A percentile compares a stretch with the other conserved stretches of the same genome.
These are phyloP conservation scores for Plagodis pulveraria DNA, from an alignment of 2,888 invertebrate genomes.

Conservation along the genomic window DNA sequence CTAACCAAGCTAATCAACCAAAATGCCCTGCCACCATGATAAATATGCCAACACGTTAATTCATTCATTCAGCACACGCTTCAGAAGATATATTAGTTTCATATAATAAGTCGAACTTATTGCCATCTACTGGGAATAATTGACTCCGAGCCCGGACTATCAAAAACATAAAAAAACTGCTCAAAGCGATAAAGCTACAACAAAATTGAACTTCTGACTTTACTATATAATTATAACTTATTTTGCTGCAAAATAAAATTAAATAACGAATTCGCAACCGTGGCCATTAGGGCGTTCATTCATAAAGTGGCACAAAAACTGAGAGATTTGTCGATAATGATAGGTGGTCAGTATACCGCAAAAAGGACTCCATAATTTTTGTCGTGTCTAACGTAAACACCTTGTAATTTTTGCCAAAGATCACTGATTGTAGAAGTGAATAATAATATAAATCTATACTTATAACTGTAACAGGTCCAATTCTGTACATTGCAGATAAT, in stretches of 20 bases:
- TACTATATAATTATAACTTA: slow-evolving; percentile 35
- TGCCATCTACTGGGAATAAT: no score
- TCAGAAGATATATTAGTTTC: no score
- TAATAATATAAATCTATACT: no score
- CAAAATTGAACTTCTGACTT: slow-evolving; percentile 7
- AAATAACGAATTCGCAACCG: slow-evolving; percentile 63
- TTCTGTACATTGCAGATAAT: no score
- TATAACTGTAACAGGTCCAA: no score
- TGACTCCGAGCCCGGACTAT: no score
- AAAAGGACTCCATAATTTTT: slow-evolving; percentile 69
- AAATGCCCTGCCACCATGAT: no score
- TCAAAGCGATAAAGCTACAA: not conserved
- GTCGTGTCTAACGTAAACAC: slow-evolving; percentile 74
- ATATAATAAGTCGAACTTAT: no score
- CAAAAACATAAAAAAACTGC: no score
- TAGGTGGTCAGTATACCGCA: slow-evolving; percentile 64
- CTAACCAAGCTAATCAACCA: no score
- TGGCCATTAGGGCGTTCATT: slow-evolving; percentile 60
- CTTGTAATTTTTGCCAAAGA: slow-evolving; percentile 63
- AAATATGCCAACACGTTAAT: no score
- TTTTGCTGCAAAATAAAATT: slow-evolving; percentile 52
- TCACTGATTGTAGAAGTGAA: slow-evolving; percentile 18
- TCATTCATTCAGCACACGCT: no score
- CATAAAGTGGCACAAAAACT: slow-evolving; percentile 72
- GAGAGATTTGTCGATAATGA: slow-evolving; percentile 61